A percentile compares a stretch with the other conserved stretches of the same genome.
Conservation (phyloP, 2,888 invertebrate species). For the Heliconius aoede region DNA sequence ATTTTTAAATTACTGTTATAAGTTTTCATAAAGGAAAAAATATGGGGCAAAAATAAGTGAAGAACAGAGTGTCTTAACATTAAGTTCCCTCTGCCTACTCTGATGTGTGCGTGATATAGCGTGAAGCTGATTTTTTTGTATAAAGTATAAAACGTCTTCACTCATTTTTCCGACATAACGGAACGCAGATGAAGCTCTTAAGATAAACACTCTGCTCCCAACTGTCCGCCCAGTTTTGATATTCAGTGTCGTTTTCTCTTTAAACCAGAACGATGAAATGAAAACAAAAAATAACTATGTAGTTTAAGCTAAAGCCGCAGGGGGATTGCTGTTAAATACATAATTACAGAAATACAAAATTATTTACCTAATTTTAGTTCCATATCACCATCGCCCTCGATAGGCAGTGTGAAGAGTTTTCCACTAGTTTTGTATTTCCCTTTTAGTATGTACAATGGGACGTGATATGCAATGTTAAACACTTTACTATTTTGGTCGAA, state of each 20-base stretch:
- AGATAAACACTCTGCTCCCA: no score
- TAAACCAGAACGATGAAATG: neutral
- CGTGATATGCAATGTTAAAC: conserved; percentile 7
- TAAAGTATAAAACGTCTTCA: neutral
- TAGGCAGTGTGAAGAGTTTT: conserved; percentile 10
- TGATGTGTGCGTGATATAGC: no score
- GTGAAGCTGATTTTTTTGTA: no score
- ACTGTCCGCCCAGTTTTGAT: neutral
- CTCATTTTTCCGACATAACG: neutral
- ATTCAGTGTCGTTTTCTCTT: neutral
- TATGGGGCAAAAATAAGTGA: no score
- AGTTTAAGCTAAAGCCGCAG: neutral
- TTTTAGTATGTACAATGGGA: conserved; percentile 13
- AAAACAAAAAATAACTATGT: neutral
- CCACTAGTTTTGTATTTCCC: conserved; percentile 8
- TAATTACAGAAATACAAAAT: neutral
- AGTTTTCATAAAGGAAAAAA: neutral
- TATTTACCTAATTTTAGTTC: conserved; percentile 12
- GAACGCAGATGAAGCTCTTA: no score
- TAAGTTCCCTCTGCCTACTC: no score
- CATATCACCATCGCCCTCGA: conserved; percentile 13
- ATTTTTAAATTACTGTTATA: neutral
- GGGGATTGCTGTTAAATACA: neutral
- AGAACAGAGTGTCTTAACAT: no score
- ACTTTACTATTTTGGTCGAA: neutral